phyloP scores from a whole-genome alignment of 1,140 invertebrate genomes.

The Pentalonia nigronervosa region DNA sequence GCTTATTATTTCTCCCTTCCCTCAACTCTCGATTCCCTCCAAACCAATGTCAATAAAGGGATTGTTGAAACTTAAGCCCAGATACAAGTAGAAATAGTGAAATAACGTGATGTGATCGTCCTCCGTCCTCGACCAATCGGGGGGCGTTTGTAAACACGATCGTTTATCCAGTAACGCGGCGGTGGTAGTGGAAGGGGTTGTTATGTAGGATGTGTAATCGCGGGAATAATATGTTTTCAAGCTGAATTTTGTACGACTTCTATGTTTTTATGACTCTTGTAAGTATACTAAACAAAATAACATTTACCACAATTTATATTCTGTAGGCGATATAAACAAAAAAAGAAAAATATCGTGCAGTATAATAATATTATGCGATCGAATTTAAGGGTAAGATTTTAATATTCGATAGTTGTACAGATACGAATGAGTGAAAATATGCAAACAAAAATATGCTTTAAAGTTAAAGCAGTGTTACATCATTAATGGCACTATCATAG shows the following conservation, averaged over 20 bases:
- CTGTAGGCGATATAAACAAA: neutral
- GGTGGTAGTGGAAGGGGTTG: neutral
- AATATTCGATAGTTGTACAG: neutral
- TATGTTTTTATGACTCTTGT: neutral
- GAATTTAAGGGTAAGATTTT: neutral
- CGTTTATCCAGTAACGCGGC: neutral
- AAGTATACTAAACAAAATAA: neutral
- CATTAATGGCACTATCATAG: too few relatives aligned
- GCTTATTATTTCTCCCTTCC: neutral
- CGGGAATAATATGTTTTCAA: neutral
- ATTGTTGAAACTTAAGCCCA: constrained; percentile 16
- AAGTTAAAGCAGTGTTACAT: too few relatives aligned
- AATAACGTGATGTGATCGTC: neutral
- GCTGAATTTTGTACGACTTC: neutral
- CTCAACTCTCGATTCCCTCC: neutral
- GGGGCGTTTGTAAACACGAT: neutral
- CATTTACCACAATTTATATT: neutral
- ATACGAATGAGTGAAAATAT: too few relatives aligned
- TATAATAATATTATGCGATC: neutral
- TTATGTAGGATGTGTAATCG: neutral
- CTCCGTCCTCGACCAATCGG: neutral
- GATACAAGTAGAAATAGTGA: neutral
- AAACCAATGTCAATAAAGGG: constrained; percentile 24
- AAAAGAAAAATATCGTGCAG: neutral
- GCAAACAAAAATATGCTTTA: too few relatives aligned